phyloP scores from a whole-genome alignment of 2,888 invertebrate genomes.

The Harmothoe impar region DNA sequence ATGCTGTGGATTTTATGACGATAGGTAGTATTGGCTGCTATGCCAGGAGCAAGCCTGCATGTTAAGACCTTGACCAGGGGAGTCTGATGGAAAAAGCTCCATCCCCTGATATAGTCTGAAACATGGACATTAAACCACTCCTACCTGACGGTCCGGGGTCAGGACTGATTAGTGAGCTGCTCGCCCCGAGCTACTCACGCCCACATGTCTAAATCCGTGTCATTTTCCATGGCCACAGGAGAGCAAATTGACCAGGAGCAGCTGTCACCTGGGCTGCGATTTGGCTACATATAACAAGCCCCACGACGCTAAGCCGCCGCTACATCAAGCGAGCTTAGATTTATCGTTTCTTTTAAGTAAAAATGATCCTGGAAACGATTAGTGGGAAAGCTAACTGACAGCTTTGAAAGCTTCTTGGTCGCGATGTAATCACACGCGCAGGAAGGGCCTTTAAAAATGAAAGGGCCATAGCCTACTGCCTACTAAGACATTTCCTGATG shows the following conservation, averaged over 20 bases:
- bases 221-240: neutral
- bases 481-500: neutral
- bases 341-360: neutral
- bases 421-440: neutral
- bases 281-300: neutral
- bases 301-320: neutral
- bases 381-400: neutral
- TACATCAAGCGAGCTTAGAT: neutral
- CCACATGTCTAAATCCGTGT: neutral
- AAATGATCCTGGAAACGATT: neutral
- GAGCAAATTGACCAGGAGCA: neutral
- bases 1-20: neutral
- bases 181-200: conserved; percentile 24
- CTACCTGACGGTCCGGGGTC: neutral
- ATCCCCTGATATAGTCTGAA: neutral
- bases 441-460: neutral
- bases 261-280: neutral
- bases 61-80: neutral
- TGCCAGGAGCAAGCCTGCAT: neutral
- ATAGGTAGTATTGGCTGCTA: neutral
- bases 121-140: neutral
- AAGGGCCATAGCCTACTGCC: conserved; percentile 6
- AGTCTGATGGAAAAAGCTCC: too few species aligned
- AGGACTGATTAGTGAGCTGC: neutral
- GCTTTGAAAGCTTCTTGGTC: conserved; percentile 9